Evolutionary conservation across 2,797 vertebrate genomes (phyloP).

Genomic region (Sebastes glaucus): DNA sequence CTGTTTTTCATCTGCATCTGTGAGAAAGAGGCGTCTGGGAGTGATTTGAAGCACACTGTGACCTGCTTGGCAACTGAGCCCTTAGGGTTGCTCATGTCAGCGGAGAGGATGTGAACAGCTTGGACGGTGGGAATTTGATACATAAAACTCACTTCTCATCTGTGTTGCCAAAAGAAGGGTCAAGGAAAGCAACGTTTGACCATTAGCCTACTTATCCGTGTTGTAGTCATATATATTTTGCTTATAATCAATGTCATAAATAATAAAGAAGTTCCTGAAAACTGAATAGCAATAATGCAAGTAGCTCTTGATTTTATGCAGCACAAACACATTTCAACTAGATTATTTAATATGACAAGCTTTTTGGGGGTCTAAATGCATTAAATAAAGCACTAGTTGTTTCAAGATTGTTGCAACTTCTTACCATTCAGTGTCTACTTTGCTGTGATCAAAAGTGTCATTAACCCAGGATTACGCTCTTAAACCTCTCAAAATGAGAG

Average conservation of each 20-base stretch:
- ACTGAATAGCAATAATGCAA: not conserved
- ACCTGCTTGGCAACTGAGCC: slow-evolving; percentile 73
- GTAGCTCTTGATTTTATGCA: not conserved
- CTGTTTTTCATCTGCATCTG: slow-evolving; percentile 57
- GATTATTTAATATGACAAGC: not conserved
- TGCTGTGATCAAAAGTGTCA: not conserved
- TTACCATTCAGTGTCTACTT: not conserved
- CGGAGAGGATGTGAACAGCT: slow-evolving; percentile 76
- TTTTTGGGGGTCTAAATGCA: not conserved
- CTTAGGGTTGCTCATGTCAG: slow-evolving; percentile 76
- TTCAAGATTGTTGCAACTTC: not conserved
- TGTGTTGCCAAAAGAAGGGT: slow-evolving; percentile 43
- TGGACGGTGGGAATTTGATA: slow-evolving; percentile 68
- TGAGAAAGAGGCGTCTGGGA: slow-evolving; percentile 76
- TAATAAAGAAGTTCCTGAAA: not conserved
- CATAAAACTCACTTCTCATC: slow-evolving; percentile 57
- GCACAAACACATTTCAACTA: not conserved
- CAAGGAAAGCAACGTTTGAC: not conserved
- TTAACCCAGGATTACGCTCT: slow-evolving; percentile 8
- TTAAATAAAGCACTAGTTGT: not conserved
- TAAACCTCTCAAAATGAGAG: slow-evolving; percentile 24
- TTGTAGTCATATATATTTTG: not conserved
- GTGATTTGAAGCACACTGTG: slow-evolving; percentile 78
- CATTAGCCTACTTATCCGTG: not conserved
- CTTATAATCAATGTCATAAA: not conserved